Conservation (phyloP, 2,888 invertebrate species). For the Micoletzkya japonica region DNA sequence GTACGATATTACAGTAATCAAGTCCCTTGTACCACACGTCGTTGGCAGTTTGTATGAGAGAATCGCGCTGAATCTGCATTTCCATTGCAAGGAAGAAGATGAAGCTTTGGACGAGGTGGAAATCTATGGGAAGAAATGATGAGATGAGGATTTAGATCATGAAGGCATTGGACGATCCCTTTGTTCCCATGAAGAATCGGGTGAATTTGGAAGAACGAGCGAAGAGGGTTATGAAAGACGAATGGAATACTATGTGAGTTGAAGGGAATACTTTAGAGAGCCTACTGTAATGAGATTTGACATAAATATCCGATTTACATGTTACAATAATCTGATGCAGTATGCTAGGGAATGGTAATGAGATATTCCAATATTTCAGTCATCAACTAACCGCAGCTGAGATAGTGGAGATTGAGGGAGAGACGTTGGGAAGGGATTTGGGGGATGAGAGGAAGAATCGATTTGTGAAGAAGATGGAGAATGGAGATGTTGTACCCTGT, state of each 20-base stretch:
- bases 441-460: constrained; percentile 27
- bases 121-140: background rate
- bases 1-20: constrained; percentile 1
- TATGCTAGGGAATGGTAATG: too few relatives aligned
- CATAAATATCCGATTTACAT: background rate
- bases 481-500: constrained; percentile 3
- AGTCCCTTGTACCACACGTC: constrained; percentile 5
- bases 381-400: background rate
- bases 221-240: constrained; percentile 18
- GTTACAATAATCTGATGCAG: background rate
- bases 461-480: constrained; percentile 14
- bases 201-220: constrained; percentile 22
- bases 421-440: constrained; percentile 18
- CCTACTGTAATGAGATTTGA: background rate
- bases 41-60: constrained; percentile 14
- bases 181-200: constrained; percentile 19
- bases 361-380: too few relatives aligned
- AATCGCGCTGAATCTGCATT: constrained; percentile 21
- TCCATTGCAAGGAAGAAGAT: constrained; percentile 10
- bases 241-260: constrained; percentile 13
- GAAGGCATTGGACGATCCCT: background rate
- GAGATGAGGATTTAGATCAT: background rate
- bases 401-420: constrained; percentile 15
- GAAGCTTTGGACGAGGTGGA: constrained; percentile 22
- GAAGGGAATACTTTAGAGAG: background rate